Evolutionary conservation across 2,888 invertebrate species (phyloP), one percentile per base, ranked within the genome.

Genomic region (Xestia xanthographa): DNA sequence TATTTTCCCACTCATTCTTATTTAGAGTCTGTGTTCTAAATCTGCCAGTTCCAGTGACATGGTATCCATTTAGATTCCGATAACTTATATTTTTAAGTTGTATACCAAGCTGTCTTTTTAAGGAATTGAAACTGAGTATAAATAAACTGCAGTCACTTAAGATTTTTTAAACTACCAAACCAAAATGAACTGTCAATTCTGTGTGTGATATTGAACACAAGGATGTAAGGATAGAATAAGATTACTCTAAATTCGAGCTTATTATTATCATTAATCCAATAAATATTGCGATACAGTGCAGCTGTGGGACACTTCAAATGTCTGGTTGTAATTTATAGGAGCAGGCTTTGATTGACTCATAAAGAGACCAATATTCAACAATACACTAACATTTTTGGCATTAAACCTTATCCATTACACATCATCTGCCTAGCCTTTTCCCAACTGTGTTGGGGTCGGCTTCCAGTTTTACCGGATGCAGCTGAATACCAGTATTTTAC

Each of bases 11-110:
- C 58, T 67, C n/a, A 38, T 71, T 22, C 45, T 48, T 82, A 82
- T 72, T 82, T 56, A 67, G 34, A 48, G 29, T 45, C 63, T 38
- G 58, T 68, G 81, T 60, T 53, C 83, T 66, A 73, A 66, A 83
- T 83, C 72, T 83, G 81, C 20, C 81, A 83, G 56, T 68, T 73
- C 14, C 68, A 73, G 29, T 6, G 38, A 72, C 56, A 48, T 48
- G n/a, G 5, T 17, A 73, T 56, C 68, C 65, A 77, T 65, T 66
- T 58, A 38, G 50, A 53, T 63, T 50, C 5, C 1, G 3, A 38
- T 53, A 48, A 41, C 34, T 53, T 60, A 29, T 45, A 80, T 63
- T 67, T 67, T 67, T 50, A 43, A 38, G 20, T 45, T 62, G n/a
- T n/a, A n/a, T n/a, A 14, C 22, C 9, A 50, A 50, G 5, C 5